A percentile compares a stretch with the other conserved stretches of the same genome.
These are phyloP conservation scores for Montipora capricornis DNA, from an alignment of 64 coral and sea anemone genomes.

Conservation along the genomic window DNA sequence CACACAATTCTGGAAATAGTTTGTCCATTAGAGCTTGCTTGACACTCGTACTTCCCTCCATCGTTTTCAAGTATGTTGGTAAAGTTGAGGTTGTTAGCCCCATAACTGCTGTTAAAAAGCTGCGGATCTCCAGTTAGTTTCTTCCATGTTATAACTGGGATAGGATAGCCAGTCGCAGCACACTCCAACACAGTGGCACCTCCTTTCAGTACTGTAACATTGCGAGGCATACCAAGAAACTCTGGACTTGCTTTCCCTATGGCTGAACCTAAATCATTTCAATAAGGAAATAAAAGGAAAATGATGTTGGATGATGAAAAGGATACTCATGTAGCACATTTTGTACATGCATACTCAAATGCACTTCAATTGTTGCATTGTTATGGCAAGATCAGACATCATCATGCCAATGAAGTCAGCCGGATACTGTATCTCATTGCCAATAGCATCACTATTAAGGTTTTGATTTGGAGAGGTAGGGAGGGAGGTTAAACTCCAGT, in stretches of 20 bases:
- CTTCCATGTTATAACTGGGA: constrained; percentile 72
- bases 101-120: constrained; percentile 1
- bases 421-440: no score
- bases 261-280: not conserved
- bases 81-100: constrained; percentile 73
- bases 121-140: constrained; percentile 50
- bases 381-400: no score
- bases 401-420: no score
- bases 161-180: constrained; percentile 77
- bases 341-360: no score
- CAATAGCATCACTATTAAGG: no score
- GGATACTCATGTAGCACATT: no score
- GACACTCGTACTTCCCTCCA: constrained; percentile 79
- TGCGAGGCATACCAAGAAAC: constrained; percentile 63
- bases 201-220: constrained; percentile 65
- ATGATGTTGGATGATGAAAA: no score
- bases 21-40: constrained; percentile 65
- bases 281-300: not conserved
- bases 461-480: no score
- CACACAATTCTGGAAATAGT: constrained; percentile 73
- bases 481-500: no score
- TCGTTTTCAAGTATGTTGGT: constrained; percentile 37
- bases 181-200: constrained; percentile 69
- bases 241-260: not conserved
- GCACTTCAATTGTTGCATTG: no score